Evolutionary conservation across 1,140 invertebrate genomes (phyloP), one percentile per base, ranked within the genome.

Genomic region (Cydia splendana): DNA sequence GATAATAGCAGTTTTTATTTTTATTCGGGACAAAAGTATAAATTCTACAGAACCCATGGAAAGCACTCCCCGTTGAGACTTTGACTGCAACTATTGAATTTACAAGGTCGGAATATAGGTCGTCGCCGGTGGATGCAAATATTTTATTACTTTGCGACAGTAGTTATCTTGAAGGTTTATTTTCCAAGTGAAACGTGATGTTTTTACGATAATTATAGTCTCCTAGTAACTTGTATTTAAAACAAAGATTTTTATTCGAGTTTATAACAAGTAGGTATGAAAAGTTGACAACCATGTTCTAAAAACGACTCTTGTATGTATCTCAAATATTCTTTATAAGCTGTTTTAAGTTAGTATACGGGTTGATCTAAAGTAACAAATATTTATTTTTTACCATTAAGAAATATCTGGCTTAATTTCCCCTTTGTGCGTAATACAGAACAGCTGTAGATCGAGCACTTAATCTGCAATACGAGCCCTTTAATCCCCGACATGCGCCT

Each of bases 401-500:
- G 48, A 51, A 0, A 53, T 53, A n/a, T n/a, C 15, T 53, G 4
- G 2, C 4, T 6, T 53, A 53, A 18, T 53, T 7, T 53, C 51
- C 48, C 51, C 18, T 18, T 53, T 53, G 51, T 53, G 51, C 4
- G 51, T 53, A 53, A 18, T 51, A 51, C 51, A n/a, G 51, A n/a
- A 53, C 51, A 53, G 51, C 45, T 48, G 51, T n/a, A 53, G 51
- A 45, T 48, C 45, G 5, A 53, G 15, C 51, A 28, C 28, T 12
- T 30, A 34, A 69, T 69, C 65, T 7, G 65, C 30, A 69, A 69
- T 69, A 24, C 20, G 24, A 34, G n/a, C 51, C 51, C 24, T 34
- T 69, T 69, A 30, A 69, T 69, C 65, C 65, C 12, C 38, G 65
- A 65, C 65, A 12, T 65, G 65, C 15, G 15, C 1, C 28, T 4